These are phyloP conservation scores for Cephalotes varians DNA, from an alignment of 2,888 invertebrate species.

Conservation along the genomic window DNA sequence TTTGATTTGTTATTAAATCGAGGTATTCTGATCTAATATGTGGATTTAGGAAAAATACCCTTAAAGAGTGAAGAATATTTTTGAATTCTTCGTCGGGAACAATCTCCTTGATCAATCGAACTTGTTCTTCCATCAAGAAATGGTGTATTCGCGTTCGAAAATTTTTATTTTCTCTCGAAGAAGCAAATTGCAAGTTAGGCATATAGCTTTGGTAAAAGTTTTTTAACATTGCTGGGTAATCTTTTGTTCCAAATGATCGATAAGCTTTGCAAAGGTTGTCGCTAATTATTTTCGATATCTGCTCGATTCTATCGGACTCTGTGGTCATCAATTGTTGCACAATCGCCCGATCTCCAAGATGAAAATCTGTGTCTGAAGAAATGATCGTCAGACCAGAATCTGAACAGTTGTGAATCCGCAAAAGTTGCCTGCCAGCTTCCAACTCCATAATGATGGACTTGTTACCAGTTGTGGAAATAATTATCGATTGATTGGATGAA, in stretches of 20 bases:
- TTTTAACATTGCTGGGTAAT: conserved; percentile 59
- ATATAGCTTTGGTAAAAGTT: conserved; percentile 72
- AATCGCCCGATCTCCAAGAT: conserved; percentile 69
- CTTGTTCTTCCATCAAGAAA: conserved; percentile 68
- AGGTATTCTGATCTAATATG: conserved; percentile 43
- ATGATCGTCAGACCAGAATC: conserved; percentile 63
- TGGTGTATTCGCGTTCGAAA: conserved; percentile 60
- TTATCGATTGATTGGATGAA: conserved; percentile 13
- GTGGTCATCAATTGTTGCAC: conserved; percentile 75
- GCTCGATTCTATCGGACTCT: conserved; percentile 69
- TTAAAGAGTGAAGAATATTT: conserved; percentile 62
- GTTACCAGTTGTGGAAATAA: conserved; percentile 61
- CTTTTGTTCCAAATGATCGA: conserved; percentile 69
- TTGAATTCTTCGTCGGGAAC: conserved; percentile 25
- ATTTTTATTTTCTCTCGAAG: neutral
- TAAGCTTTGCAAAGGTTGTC: conserved; percentile 59
- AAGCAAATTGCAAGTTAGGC: conserved; percentile 41
- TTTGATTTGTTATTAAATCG: neutral
- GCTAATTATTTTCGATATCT: conserved; percentile 57
- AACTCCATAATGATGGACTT: conserved; percentile 74
- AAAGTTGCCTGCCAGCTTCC: conserved; percentile 73
- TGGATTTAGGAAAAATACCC: conserved; percentile 74
- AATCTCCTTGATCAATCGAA: conserved; percentile 44
- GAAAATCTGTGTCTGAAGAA: conserved; percentile 74
- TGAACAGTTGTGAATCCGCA: conserved; percentile 68